Base-by-base conservation (phyloP, 1,140 invertebrate genomes). In the Capitella teleta region DNA sequence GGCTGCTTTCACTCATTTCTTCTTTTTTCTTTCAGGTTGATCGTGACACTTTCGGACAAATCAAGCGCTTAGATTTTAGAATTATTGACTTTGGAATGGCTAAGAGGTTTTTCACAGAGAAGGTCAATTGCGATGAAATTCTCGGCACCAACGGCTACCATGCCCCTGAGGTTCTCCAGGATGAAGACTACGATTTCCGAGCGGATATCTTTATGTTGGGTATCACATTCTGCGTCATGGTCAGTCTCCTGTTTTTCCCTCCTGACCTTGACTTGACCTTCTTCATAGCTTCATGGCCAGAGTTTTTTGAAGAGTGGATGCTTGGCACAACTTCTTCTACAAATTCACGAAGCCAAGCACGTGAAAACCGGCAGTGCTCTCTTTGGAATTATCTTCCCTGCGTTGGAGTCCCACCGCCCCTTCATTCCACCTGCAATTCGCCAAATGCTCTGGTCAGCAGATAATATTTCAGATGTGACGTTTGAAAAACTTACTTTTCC, bases 21-120 rank as follows among this genome's bases (percentile, higher is more conserved):
- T 21, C 14, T 21, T 19, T 28, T 41, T 16, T 6, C 12, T 25
- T 50, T 10, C 38, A 42, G 26, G 43, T 23, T 50, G 38, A n/a
- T n/a, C n/a, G n/a, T n/a, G n/a, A n/a, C n/a, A n/a, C n/a, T n/a
- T n/a, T n/a, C n/a, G 41, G 2, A 43, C n/a, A 2, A n/a, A 16
- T 3, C n/a, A 21, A 5, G 6, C 28, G 24, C 1, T 12, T n/a
- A n/a, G n/a, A 46, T 45, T 46, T 52, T 25, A 21, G 41, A 36
- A 32, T 53, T 1, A 53, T 53, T 40, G 52, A 53, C 41, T 28
- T 53, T n/a, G 52, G 52, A 1, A 53, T 53, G 52, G 52, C 36
- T 10, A 21, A 47, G 46, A 28, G 51, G 19, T 36, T 53, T 3
- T 52, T 47, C 14, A 46, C 32, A 12, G 47, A 49, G 14, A 48